Percentiles rank a stretch among this genome's conserved stretches.
These are phyloP conservation scores for Pasiphila rectangulata DNA, from an alignment of 2,888 invertebrate species.

Conservation along the genomic window DNA sequence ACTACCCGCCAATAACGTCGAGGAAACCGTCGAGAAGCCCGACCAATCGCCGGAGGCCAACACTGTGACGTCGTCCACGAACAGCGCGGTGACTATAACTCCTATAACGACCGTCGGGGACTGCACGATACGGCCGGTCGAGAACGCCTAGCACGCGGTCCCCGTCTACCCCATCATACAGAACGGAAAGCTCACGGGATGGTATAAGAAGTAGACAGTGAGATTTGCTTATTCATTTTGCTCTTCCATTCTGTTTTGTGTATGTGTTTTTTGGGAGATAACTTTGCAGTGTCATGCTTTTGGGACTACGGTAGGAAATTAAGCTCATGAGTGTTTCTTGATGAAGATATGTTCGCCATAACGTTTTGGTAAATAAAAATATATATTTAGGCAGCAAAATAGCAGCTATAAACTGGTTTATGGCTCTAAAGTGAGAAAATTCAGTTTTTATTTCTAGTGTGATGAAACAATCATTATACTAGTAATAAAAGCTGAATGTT, in stretches of 20 bases:
- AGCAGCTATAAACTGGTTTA: too few species aligned
- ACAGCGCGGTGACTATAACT: conserved; percentile 70
- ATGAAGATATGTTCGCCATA: too few species aligned
- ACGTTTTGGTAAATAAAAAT: too few species aligned
- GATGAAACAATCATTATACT: too few species aligned
- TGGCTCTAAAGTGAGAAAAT: too few species aligned
- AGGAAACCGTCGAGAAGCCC: conserved; percentile 39
- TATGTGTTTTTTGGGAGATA: background rate
- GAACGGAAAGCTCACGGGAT: conserved; percentile 15
- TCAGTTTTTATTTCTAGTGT: too few species aligned
- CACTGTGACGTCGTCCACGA: conserved; percentile 49
- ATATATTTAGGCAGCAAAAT: too few species aligned
- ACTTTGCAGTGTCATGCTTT: background rate
- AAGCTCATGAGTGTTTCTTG: too few species aligned
- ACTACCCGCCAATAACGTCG: conserved; percentile 56
- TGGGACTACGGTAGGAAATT: too few species aligned
- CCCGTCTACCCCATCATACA: conserved; percentile 51
- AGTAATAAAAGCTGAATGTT: too few species aligned
- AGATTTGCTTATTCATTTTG: conserved; percentile 2
- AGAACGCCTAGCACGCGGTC: conserved; percentile 60
- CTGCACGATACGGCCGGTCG: conserved; percentile 73
- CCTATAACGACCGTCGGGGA: conserved; percentile 74
- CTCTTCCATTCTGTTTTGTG: conserved; percentile 8
- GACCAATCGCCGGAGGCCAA: conserved; percentile 45
- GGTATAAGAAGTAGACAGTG: conserved; percentile 13